A percentile compares a stretch with the other conserved stretches of the same genome.
Conservation (phyloP, 2,888 invertebrate genomes). For the Drymonia ruficornis region DNA sequence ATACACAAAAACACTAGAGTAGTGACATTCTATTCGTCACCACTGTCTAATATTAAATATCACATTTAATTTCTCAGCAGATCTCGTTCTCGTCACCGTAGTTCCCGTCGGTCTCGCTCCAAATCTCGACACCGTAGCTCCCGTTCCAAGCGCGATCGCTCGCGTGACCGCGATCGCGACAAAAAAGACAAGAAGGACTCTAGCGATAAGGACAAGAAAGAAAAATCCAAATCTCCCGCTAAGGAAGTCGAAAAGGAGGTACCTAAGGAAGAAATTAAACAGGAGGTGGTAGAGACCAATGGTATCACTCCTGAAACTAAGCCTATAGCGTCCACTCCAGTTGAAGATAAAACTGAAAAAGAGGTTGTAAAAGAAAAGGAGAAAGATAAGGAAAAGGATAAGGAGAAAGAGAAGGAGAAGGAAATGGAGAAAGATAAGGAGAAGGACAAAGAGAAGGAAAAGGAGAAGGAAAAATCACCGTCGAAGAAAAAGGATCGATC, state of each 20-base stretch:
- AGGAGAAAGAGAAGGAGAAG: too few relatives aligned
- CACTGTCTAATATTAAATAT: too few relatives aligned
- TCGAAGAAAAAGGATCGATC: constrained; percentile 77
- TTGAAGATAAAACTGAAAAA: constrained; percentile 54
- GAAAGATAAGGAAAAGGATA: too few relatives aligned
- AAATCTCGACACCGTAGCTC: constrained; percentile 84
- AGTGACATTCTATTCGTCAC: too few relatives aligned
- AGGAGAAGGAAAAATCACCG: constrained; percentile 53
- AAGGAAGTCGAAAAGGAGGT: constrained; percentile 61
- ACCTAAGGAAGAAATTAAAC: constrained; percentile 56
- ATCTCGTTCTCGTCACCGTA: constrained; percentile 84
- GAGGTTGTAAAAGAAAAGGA: constrained; percentile 40
- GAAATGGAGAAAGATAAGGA: constrained; percentile 48
- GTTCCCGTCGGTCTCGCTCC: constrained; percentile 82
- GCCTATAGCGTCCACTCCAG: constrained; percentile 63
- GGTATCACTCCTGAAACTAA: constrained; percentile 59
- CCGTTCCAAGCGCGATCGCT: constrained; percentile 76
- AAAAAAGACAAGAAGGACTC: constrained; percentile 65
- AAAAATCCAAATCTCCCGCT: constrained; percentile 65
- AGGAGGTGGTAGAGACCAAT: constrained; percentile 61
- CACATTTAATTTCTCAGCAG: too few relatives aligned
- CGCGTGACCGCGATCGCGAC: constrained; percentile 59
- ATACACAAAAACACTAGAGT: too few relatives aligned
- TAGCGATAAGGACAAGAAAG: constrained; percentile 56
- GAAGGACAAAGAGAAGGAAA: constrained; percentile 45